Evolutionary conservation across 2,113 vertebrate genomes (phyloP), one percentile per base, ranked within the genome.

Genomic region (Misgurnus mizolepis): DNA sequence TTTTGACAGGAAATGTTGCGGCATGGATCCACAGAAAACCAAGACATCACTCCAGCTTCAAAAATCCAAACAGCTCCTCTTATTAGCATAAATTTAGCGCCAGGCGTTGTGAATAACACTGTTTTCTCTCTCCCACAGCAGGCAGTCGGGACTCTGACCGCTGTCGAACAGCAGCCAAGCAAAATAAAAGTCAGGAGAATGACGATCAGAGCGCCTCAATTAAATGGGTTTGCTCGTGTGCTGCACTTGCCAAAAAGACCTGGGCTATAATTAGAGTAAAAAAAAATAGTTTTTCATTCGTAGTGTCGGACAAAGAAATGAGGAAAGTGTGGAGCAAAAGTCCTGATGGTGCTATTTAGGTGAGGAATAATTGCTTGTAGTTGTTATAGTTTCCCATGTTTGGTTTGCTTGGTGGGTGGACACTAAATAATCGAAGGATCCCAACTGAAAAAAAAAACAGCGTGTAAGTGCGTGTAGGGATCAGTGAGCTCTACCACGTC

Each of bases 11-110:
- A 82, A 78, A 86, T 77, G 62, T 71, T 43, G 62, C 41, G 56
- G 79, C 78, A 61, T 66, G 70, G 62, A 79, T 76, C 85, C 77
- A 72, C 4, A 50, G 66, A 67, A 81, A 47, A 77, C 67, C 83
- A 80, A 91, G 91, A 93, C 87, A 90, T 93, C 90, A 93, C 39
- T 53, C 58, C 41, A 45, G 65, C 78, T 34, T 74, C 45, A 76
- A 80, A 45, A 81, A 71, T 50, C 50, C 45, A 86, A 80, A 83
- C 77, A 67, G 85, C 85, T 90, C 76, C 86, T 88, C 27, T 89
- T 88, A 91, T 92, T 93, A 92, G 90, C 87, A 88, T 88, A 87
- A 84, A 86, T 78, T 84, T 83, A 72, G 82, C 81, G 84, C 85
- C 75, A 75, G 84, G 80, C 85, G 80, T 85, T 61, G 61, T 75